Evolutionary conservation across 2,113 vertebrate species (phyloP), one percentile per base, ranked within the genome.

Genomic region (Tympanuchus pallidicinctus): DNA sequence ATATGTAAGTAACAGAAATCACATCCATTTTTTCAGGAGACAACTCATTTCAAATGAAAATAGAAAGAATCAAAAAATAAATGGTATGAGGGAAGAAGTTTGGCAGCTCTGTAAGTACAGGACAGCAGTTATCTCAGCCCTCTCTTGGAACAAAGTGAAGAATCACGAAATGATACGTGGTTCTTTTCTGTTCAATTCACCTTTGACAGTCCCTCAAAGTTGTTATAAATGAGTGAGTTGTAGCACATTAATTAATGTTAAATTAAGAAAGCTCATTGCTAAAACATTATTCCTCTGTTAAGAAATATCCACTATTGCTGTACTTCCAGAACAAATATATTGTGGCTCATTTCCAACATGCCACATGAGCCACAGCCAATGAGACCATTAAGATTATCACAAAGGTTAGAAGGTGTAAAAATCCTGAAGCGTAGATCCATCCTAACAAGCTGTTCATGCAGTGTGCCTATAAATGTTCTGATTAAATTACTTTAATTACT

Each of bases 401-500:
- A 92, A 3, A 45, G 82, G 76, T 19, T 54, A 69, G 65, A 76
- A 34, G 32, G 42, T 66, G 34, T 77, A 8, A 82, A 90, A 94
- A 38, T 3, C 56, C 73, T 11, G 34, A 91, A 1, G n/a, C 54
- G 36, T 13, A 17, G 64, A 30, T 75, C 3, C 79, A 72, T 86
- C 77, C 61, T 16, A 42, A 89, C 9, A 87, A 89, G 82, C 75
- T 95, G 87, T 18, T 87, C 61, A 79, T 83, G 85, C 91, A 69
- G 87, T 24, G 65, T 30, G 54, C 95, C 60, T 56, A 47, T 52
- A 82, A 70, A 70, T 14, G 48, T 38, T 67, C 86, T 71, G 32
- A 88, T 94, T 82, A 70, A 96, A 94, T 94, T 79, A 63, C 74
- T 94, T 96, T 90, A 91, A 95, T 96, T 95, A 93, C 82, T 52